A percentile compares a stretch with the other conserved stretches of the same genome.
Evolutionary conservation across 2,888 invertebrate genomes (phyloP).

Genomic region (Euplexia lucipara): DNA sequence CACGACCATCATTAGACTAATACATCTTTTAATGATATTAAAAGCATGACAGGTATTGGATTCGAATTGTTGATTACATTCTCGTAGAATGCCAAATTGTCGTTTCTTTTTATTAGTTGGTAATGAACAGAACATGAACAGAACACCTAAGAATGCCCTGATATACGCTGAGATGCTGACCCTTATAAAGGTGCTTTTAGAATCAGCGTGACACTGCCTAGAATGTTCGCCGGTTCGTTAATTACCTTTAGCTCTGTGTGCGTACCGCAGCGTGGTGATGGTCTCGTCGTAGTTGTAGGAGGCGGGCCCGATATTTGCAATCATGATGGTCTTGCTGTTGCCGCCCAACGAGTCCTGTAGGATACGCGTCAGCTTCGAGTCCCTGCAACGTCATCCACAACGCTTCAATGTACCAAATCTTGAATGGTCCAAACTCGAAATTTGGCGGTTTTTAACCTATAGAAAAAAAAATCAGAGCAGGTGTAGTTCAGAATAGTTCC

Average conservation of each 20-base stretch:
- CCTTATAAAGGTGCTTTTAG: too few species aligned
- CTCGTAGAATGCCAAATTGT: too few species aligned
- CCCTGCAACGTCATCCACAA: slow-evolving; percentile 88
- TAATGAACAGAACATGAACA: too few species aligned
- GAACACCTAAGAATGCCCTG: too few species aligned
- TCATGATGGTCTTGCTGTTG: slow-evolving; percentile 99
- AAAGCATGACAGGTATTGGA: not conserved
- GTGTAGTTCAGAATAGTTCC: not conserved
- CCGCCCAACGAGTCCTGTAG: slow-evolving; percentile 99
- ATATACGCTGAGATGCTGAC: too few species aligned
- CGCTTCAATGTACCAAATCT: not conserved
- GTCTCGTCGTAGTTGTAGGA: slow-evolving; percentile 99
- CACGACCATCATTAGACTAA: not conserved
- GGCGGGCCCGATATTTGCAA: slow-evolving; percentile 99
- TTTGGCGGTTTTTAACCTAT: not conserved
- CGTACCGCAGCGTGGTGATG: slow-evolving; percentile 98
- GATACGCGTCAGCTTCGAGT: slow-evolving; percentile 98
- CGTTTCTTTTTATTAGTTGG: too few species aligned
- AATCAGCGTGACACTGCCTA: too few species aligned
- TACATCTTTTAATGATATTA: not conserved
- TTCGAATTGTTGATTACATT: too few species aligned
- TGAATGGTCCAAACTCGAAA: not conserved
- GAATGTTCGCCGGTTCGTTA: too few species aligned
- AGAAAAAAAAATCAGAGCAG: not conserved
- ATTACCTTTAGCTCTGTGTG: slow-evolving; percentile 97